phyloP scores from a whole-genome alignment of 2,888 invertebrate genomes.

The Oscheius myriophilus region DNA sequence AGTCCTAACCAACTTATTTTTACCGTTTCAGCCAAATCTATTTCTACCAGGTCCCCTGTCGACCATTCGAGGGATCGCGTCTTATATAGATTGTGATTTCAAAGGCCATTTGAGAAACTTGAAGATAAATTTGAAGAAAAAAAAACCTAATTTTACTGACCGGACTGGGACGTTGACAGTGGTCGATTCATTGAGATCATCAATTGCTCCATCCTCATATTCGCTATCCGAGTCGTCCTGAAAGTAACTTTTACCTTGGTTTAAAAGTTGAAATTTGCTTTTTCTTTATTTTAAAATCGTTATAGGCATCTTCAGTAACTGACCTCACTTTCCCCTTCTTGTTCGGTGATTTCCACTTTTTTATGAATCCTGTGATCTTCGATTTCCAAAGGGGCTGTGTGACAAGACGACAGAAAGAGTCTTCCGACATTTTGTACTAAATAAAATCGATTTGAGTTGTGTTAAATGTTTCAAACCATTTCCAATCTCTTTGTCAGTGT shows the following conservation, averaged over 20 bases:
- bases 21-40: too few species aligned
- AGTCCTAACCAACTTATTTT: too few species aligned
- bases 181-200: conserved; percentile 1
- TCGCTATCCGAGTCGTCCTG: conserved; percentile 50
- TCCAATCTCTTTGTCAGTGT: conserved; percentile 44
- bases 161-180: too few species aligned
- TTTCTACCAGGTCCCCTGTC: too few species aligned
- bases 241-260: too few species aligned
- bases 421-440: conserved; percentile 48
- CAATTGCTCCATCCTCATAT: conserved; percentile 43
- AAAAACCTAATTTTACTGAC: neutral
- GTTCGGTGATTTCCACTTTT: conserved; percentile 44
- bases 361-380: conserved; percentile 41
- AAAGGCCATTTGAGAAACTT: too few species aligned
- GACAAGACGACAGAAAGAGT: conserved; percentile 46
- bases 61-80: too few species aligned
- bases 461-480: conserved; percentile 13
- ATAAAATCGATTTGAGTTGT: conserved; percentile 5
- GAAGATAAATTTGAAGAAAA: too few species aligned
- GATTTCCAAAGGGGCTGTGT: conserved; percentile 47
- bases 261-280: too few species aligned
- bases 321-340: conserved; percentile 35
- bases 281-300: too few species aligned
- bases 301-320: too few species aligned
- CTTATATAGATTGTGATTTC: too few species aligned